Base-by-base conservation (phyloP, 1,140 invertebrate genomes). In the Eupristina koningsbergeri region DNA sequence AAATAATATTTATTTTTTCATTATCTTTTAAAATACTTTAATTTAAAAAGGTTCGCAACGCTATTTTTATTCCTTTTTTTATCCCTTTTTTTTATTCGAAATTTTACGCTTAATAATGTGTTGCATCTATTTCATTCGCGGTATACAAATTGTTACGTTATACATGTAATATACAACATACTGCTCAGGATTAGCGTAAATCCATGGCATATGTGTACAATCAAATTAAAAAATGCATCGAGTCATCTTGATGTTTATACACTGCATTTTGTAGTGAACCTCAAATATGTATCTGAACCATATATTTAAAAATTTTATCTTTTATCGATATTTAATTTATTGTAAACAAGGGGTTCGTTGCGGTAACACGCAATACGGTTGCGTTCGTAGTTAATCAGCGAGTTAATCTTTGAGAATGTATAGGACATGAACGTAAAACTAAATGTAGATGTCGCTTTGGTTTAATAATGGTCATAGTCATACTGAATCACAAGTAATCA, bases 21-120 rank as follows among this genome's bases (percentile, higher is more conserved):
- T n/a, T n/a, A n/a, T n/a, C n/a, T n/a, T n/a, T n/a, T n/a, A n/a
- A n/a, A n/a, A n/a, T n/a, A n/a, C n/a, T n/a, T n/a, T n/a, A n/a
- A n/a, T n/a, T n/a, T n/a, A n/a, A n/a, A n/a, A 53, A 8, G n/a
- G 11, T n/a, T n/a, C 47, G 53, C 53, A 75, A 75, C 34, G 41
- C 75, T 34, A 77, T 77, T 36, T 58, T 41, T 63, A 41, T 77
- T 61, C 53, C 53, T 36, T 34, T 63, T 77, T 77, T 22, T 29
- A 77, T 77, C 45, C 58, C 34, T 29, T 36, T 26, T 58, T 77
- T 63, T 63, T 58, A 39, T 63, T 58, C 75, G 26, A 77, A 77
- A 77, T 77, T 77, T 77, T 53, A 77, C 75, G 75, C 75, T 77
- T 17, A 34, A 71, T 26, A 39, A 34, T 39, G 19, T 41, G 36